Base-by-base conservation (phyloP, 2,113 vertebrate species). In the Chinchilla lanigera region DNA sequence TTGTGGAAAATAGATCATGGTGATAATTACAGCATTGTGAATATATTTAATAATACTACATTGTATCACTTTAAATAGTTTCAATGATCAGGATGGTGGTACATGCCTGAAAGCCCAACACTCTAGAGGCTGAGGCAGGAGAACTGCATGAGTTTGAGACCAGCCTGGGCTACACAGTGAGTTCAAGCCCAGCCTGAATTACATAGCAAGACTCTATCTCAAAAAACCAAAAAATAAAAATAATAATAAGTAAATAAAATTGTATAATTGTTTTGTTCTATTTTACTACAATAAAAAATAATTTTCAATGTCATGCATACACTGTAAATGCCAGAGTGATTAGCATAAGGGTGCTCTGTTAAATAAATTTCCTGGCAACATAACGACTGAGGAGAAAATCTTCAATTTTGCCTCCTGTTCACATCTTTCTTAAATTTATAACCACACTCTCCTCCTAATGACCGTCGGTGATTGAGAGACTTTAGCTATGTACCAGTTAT, bases 361-460 rank as follows among this genome's bases (percentile, higher is more conserved):
- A 77, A 86, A 33, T 86, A 67, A 56, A 96, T 69, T 82, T 94
- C 63, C 78, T 67, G 52, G 47, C 69, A 44, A 78, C 82, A 73
- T 92, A 75, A 85, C 26, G 86, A 38, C 35, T 87, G 54, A 90
- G 33, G 60, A 73, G 52, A 67, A 88, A 93, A 90, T 8, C 7
- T 90, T 93, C 82, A 44, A 54, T 95, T 97, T 95, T 60, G 93
- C 16, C 50, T 85, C 78, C 71, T 26, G 12, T 44, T 88, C 47
- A 78, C 83, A 84, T 54, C 41, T 90, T 90, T 47, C 75, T 77
- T 54, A 90, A 93, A 69, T 28, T 28, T 63, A 41, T 56, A 30
- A 71, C 16, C n/a, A 86, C 65, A 77, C 30, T 71, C 61, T 87
- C 65, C 52, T 95, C 20, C 38, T 90, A 69, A 91, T 12, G 52